Percentiles rank a stretch among this genome's conserved stretches.
Evolutionary conservation across 2,113 vertebrate genomes (phyloP).

Genomic region (Climacteris rufus): DNA sequence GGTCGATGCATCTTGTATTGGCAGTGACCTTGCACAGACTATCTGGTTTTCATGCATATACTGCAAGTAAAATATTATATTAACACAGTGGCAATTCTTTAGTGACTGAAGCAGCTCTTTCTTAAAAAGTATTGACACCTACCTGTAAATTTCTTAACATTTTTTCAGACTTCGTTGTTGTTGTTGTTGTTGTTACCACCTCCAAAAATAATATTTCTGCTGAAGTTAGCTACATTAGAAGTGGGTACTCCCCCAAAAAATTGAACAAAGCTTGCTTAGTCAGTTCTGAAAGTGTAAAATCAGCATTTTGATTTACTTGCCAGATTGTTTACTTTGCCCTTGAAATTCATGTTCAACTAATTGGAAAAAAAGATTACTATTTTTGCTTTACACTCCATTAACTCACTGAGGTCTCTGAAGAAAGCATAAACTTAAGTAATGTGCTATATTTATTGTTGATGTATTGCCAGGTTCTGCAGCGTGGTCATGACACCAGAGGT

Average conservation of each 20-base stretch:
- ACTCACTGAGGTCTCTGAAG: not conserved
- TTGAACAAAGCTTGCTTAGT: not conserved
- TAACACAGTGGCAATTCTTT: not conserved
- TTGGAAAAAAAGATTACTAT: not conserved
- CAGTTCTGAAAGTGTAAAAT: not conserved
- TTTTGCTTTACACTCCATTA: not conserved
- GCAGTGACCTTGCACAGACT: slow-evolving; percentile 68
- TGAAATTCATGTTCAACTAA: not conserved
- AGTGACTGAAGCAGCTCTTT: not conserved
- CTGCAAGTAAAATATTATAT: not conserved
- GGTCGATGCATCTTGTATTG: slow-evolving; percentile 62
- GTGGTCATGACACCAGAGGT: not conserved
- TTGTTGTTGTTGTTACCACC: not conserved
- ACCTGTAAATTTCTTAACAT: not conserved
- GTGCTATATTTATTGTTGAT: not conserved
- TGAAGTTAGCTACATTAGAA: not conserved
- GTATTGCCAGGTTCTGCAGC: not conserved
- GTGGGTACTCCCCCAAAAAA: not conserved
- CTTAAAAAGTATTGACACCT: not conserved
- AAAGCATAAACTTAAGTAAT: not conserved
- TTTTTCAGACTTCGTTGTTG: not conserved
- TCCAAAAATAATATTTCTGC: not conserved
- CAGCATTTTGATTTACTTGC: not conserved
- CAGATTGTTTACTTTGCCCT: not conserved
- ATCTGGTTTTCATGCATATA: not conserved